phyloP scores from a whole-genome alignment of 2,797 vertebrate genomes.

The Pipistrellus pygmaeus region DNA sequence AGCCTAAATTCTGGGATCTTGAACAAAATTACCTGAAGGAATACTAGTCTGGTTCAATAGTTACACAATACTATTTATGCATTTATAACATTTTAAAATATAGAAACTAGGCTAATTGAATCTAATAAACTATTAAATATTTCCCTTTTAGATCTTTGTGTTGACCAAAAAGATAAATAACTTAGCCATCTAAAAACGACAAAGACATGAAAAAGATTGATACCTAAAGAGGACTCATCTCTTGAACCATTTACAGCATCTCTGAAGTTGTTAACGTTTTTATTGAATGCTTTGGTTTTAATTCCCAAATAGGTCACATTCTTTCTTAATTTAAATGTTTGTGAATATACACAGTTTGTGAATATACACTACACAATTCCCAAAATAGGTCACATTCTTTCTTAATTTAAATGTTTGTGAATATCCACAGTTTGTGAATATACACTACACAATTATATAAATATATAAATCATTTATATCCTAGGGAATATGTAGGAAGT shows the following conservation, averaged over 20 bases:
- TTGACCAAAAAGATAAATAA: constrained; percentile 1
- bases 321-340: constrained; percentile 45
- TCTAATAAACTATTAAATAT: background rate
- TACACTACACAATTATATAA: background rate
- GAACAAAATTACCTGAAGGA: constrained; percentile 29
- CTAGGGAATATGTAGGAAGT: background rate
- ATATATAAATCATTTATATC: background rate
- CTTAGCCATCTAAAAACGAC: constrained; percentile 37
- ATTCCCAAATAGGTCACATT: constrained; percentile 20
- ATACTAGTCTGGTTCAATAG: background rate
- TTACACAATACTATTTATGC: background rate
- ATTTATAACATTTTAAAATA: constrained; percentile 9
- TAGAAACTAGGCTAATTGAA: background rate
- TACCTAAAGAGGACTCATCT: background rate
- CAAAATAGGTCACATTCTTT: constrained; percentile 39
- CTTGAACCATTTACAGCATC: background rate
- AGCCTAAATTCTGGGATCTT: background rate
- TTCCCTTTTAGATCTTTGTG: constrained; percentile 33
- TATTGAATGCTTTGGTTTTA: constrained; percentile 52
- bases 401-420: constrained; percentile 41
- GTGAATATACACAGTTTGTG: background rate
- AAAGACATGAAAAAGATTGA: background rate
- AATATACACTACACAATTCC: background rate
- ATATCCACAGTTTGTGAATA: background rate
- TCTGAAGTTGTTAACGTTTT: background rate